These are phyloP conservation scores for Lasioglossum leucozonium DNA, from an alignment of 2,888 invertebrate genomes.

Conservation along the genomic window DNA sequence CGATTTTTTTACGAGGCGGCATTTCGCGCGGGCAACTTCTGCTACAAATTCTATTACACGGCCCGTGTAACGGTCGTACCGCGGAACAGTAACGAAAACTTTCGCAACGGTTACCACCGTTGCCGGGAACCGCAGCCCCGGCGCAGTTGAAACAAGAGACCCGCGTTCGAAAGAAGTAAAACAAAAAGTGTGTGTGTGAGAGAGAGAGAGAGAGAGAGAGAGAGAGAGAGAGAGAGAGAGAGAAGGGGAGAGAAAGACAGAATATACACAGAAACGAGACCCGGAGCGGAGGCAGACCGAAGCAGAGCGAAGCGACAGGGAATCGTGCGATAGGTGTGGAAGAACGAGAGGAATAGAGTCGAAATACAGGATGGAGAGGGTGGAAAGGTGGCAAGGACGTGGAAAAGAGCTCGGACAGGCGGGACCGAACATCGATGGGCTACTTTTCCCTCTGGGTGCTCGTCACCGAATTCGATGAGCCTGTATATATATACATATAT, in stretches of 20 bases:
- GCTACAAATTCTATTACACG: conserved; percentile 62
- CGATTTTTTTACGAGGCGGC: conserved; percentile 56
- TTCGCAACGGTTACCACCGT: conserved; percentile 51
- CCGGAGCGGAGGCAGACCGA: not conserved
- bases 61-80: conserved; percentile 50
- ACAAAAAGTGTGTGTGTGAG: conserved; percentile 21
- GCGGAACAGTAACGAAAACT: conserved; percentile 61
- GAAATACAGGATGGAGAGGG: not conserved
- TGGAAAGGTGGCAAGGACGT: conserved; percentile 11
- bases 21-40: conserved; percentile 57
- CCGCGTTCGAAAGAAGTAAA: conserved; percentile 31
- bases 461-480: conserved; percentile 63
- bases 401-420: conserved; percentile 37
- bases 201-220: too few relatives aligned
- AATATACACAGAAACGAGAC: not conserved
- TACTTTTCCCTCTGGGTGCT: conserved; percentile 58
- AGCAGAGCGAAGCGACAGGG: not conserved
- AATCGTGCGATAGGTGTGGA: not conserved
- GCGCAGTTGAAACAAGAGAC: conserved; percentile 37
- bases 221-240: too few relatives aligned
- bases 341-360: not conserved
- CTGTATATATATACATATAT: conserved; percentile 40
- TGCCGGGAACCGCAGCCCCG: conserved; percentile 37
- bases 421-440: conserved; percentile 52
- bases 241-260: too few relatives aligned